Evolutionary conservation across 2,113 vertebrate genomes (phyloP), one percentile per base, ranked within the genome.

Genomic region (Montifringilla adamsi): DNA sequence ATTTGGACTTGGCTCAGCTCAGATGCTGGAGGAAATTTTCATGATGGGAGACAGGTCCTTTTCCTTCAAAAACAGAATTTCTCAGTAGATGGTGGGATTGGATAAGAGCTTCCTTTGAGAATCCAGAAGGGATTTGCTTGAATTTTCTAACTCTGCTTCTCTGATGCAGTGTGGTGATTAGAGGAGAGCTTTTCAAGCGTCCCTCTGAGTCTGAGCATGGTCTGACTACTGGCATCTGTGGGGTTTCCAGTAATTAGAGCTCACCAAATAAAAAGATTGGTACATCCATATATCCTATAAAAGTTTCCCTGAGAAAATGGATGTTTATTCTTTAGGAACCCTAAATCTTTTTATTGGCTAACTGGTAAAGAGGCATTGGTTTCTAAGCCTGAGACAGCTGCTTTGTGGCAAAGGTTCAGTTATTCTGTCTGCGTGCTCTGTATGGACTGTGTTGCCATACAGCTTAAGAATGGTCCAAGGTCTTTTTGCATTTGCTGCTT

Each of bases 1-100:
- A 82, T 89, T 90, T 93, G 88, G 35, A 9, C 52, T 96, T 96
- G 92, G 88, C 93, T 94, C 73, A 47, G 76, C n/a, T 94, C 53
- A 72, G 47, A 89, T 64, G 58, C 41, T 93, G 74, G 56, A 92
- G 64, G 66, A 96, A 96, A 59, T 8, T 82, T 95, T 83, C 5
- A 2, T 73, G 77, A 89, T 84, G 80, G 64, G 66, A 92, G 67
- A 69, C 75, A 73, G 58, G 88, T 91, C 75, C 59, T 93, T 88
- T 87, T 90, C 89, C 91, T 91, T 82, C 81, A 76, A 76, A 92
- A 89, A 1, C 59, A n/a, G 39, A 30, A 73, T 86, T 92, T 92
- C 66, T 91, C 31, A 23, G 70, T 62, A 92, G 88, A 78, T 3
- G 1, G n/a, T 58, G 62, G 69, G 64, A 75, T 81, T 5, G 39